A percentile compares a stretch with the other conserved stretches of the same genome.
Conservation (phyloP, 2,888 invertebrate species). For the Tachina fera region DNA sequence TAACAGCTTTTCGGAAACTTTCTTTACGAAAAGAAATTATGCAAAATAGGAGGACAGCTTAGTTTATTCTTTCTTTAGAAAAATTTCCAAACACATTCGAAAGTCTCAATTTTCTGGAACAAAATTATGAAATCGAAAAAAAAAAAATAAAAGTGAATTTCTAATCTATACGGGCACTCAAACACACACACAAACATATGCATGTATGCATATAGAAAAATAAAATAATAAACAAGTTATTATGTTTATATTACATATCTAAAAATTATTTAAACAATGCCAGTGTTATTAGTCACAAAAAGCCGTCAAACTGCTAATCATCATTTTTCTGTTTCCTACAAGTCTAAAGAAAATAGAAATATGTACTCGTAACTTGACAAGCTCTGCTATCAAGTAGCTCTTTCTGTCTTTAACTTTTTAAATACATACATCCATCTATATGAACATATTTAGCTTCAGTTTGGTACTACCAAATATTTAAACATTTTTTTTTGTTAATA, state of each 20-base stretch:
- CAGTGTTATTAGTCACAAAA: constrained; percentile 8
- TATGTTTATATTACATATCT: neutral
- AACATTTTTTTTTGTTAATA: constrained; percentile 11
- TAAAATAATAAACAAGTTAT: constrained; percentile 1
- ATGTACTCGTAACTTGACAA: neutral
- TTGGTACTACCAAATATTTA: constrained; percentile 9
- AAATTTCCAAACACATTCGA: neutral
- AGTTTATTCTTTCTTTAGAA: neutral
- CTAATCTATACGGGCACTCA: neutral
- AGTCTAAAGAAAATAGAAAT: neutral
- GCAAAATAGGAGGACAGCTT: neutral
- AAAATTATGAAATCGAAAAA: neutral
- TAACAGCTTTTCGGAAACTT: no score
- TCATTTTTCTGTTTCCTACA: constrained; percentile 13
- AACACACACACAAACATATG: neutral
- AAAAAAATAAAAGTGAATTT: constrained; percentile 18
- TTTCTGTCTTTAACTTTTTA: neutral
- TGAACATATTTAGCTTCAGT: neutral
- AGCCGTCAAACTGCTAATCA: neutral
- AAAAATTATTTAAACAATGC: constrained; percentile 7
- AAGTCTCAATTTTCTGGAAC: neutral
- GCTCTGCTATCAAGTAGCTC: neutral
- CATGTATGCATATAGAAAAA: neutral
- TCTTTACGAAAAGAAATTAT: neutral
- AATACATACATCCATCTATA: neutral